Conservation (phyloP, 2,888 invertebrate genomes). For the Tenthredo amoena region DNA sequence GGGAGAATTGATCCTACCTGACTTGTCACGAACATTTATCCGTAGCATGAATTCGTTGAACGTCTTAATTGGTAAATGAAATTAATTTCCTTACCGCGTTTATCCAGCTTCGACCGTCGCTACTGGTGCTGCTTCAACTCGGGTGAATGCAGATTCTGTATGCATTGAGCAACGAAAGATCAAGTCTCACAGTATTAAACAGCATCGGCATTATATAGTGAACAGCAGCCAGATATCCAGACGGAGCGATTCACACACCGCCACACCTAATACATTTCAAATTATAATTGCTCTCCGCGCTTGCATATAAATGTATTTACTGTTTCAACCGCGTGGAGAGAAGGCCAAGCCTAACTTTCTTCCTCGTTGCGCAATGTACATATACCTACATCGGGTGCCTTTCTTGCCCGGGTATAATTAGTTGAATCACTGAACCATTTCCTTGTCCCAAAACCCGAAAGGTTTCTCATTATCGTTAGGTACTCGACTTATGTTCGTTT, state of each 20-base stretch:
- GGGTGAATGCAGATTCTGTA: conserved; percentile 34
- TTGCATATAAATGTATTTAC: conserved; percentile 43
- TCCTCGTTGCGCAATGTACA: conserved; percentile 34
- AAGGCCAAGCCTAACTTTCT: conserved; percentile 39
- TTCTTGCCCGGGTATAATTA: conserved; percentile 44
- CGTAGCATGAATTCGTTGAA: conserved; percentile 39
- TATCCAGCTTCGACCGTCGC: background rate
- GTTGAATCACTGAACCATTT: conserved; percentile 49
- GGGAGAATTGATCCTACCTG: conserved; percentile 14
- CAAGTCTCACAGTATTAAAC: conserved; percentile 8
- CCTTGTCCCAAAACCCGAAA: conserved; percentile 33
- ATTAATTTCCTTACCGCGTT: conserved; percentile 35
- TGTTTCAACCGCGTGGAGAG: conserved; percentile 32
- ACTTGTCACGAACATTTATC: conserved; percentile 41
- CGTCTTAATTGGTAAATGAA: conserved; percentile 51
- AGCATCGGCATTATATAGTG: background rate
- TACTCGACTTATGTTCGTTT: conserved; percentile 1
- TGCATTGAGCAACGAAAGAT: conserved; percentile 18
- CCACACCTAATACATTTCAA: conserved; percentile 54
- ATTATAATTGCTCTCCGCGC: conserved; percentile 50
- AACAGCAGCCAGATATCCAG: conserved; percentile 22
- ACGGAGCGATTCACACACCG: conserved; percentile 48
- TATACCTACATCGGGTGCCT: conserved; percentile 30
- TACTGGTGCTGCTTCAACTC: conserved; percentile 3
- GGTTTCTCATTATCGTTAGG: conserved; percentile 28